phyloP scores from a whole-genome alignment of 2,888 invertebrate genomes.

The Yponomeuta plumbellus region DNA sequence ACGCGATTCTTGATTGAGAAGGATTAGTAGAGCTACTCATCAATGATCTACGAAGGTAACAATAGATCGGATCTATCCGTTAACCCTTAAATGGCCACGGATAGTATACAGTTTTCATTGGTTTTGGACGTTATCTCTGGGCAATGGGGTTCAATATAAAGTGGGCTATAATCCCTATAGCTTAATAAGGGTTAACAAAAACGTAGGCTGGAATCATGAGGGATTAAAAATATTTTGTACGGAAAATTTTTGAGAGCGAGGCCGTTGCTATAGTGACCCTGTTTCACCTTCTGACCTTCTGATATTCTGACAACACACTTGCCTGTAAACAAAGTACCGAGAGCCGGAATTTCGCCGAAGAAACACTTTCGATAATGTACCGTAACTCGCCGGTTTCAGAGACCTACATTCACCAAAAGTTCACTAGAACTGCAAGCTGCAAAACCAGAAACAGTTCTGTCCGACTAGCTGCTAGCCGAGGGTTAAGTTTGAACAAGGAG shows the following conservation, averaged over 20 bases:
- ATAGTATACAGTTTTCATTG: too few species aligned
- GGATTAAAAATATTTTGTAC: too few species aligned
- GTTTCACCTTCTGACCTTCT: background rate
- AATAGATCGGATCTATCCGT: background rate
- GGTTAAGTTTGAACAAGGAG: background rate
- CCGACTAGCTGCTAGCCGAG: too few species aligned
- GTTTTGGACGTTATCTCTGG: too few species aligned
- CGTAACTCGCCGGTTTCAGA: background rate
- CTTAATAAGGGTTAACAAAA: too few species aligned
- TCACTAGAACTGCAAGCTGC: background rate
- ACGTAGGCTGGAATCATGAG: too few species aligned
- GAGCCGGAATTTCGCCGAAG: background rate
- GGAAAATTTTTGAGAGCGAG: background rate
- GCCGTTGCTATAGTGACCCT: background rate
- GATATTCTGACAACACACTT: background rate
- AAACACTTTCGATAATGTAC: background rate
- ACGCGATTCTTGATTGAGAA: background rate
- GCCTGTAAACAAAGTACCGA: background rate
- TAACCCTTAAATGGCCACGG: too few species aligned
- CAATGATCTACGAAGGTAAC: background rate
- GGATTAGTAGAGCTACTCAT: background rate
- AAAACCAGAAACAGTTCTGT: too few species aligned
- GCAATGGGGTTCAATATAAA: too few species aligned
- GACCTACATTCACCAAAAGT: background rate
- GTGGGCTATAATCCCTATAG: too few species aligned